Conservation (phyloP, 1,140 invertebrate genomes). For the Heliconius nattereri region DNA sequence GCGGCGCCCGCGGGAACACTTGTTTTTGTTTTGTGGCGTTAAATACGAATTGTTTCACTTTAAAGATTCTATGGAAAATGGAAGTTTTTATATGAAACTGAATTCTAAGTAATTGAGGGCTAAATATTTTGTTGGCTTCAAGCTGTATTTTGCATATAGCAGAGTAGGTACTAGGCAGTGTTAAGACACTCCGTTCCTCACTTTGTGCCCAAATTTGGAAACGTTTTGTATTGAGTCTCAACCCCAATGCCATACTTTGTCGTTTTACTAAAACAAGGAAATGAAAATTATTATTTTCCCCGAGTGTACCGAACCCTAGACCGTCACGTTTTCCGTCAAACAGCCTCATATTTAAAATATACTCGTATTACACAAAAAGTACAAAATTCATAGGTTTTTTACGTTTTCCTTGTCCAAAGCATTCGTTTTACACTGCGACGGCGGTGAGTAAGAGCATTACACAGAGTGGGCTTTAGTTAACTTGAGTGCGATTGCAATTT, state of each 20-base stretch:
- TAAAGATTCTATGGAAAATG: too few species aligned
- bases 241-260: background rate
- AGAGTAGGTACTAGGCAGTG: background rate
- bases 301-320: background rate
- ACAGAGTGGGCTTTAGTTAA: conserved; percentile 10
- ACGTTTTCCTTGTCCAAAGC: background rate
- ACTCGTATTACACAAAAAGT: background rate
- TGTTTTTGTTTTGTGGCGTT: background rate
- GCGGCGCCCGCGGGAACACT: background rate
- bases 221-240: background rate
- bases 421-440: background rate
- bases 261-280: background rate
- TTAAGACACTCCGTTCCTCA: background rate
- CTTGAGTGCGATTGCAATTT: conserved; percentile 10
- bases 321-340: background rate
- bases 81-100: too few species aligned
- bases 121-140: too few species aligned
- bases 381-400: background rate
- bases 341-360: background rate
- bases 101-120: too few species aligned
- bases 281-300: background rate
- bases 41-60: too few species aligned
- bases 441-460: background rate
- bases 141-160: background rate
- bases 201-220: background rate